phyloP scores from a whole-genome alignment of 2,113 vertebrate genomes.

The Crotophaga sulcirostris region DNA sequence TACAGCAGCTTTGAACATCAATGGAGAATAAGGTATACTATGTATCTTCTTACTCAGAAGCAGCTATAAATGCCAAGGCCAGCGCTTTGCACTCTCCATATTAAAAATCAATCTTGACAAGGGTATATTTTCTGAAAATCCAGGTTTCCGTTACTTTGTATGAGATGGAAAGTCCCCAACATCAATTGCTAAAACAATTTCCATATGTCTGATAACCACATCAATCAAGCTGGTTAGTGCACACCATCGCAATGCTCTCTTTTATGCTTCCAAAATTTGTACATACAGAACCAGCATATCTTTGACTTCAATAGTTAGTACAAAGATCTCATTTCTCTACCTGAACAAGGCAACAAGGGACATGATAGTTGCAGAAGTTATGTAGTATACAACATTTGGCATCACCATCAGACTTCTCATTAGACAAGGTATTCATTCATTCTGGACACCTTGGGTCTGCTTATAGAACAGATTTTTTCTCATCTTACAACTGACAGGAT shows the following conservation, averaged over 20 bases:
- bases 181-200: background rate
- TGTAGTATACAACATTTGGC: accelerated
- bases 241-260: background rate
- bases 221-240: background rate
- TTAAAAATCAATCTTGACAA: background rate
- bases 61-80: background rate
- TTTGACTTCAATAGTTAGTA: background rate
- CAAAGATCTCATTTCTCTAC: background rate
- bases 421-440: background rate
- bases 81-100: background rate
- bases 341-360: background rate
- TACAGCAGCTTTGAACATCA: background rate
- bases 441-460: background rate
- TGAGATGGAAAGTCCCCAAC: background rate
- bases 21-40: background rate
- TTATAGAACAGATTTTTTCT: background rate
- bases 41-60: background rate
- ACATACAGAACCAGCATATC: background rate
- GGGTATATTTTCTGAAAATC: background rate
- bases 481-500: background rate
- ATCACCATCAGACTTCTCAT: background rate
- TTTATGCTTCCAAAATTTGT: background rate
- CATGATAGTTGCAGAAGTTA: background rate
- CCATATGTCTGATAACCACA: background rate
- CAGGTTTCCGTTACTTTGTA: background rate